phyloP scores from a whole-genome alignment of 2,888 invertebrate genomes.

The Trilocha varians region DNA sequence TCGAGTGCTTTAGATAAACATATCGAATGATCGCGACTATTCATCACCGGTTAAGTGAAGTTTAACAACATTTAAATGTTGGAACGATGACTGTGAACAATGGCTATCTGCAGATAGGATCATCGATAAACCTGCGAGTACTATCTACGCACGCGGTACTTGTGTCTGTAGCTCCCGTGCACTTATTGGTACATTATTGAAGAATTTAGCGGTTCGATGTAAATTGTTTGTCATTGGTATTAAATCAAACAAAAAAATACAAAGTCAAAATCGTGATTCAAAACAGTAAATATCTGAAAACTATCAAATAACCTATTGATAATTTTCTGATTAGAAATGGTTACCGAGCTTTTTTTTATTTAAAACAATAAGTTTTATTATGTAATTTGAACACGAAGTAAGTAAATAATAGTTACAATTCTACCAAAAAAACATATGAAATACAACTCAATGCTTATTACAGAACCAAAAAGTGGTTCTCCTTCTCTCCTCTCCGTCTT shows the following conservation, averaged over 20 bases:
- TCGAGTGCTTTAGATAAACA: constrained; percentile 35
- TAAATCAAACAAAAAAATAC: neutral
- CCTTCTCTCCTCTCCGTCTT: no score
- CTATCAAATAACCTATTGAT: no score
- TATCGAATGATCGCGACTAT: constrained; percentile 30
- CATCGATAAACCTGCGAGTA: constrained; percentile 33
- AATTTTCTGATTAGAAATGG: no score
- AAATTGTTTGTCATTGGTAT: neutral
- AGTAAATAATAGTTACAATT: no score
- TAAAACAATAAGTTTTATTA: no score
- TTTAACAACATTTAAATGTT: constrained; percentile 39
- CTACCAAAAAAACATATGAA: no score
- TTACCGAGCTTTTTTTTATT: no score
- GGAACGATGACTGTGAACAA: constrained; percentile 46
- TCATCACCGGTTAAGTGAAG: constrained; percentile 36
- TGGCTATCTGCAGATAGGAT: constrained; percentile 45
- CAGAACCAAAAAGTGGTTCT: no score
- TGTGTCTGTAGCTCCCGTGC: constrained; percentile 14
- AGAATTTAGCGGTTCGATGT: neutral
- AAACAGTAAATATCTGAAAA: no score
- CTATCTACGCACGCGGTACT: constrained; percentile 22
- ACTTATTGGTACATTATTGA: neutral
- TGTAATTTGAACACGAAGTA: no score
- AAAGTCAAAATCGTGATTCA: neutral
- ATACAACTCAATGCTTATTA: no score